phyloP scores from a whole-genome alignment of 2,113 vertebrate genomes.

The Perca fluviatilis region DNA sequence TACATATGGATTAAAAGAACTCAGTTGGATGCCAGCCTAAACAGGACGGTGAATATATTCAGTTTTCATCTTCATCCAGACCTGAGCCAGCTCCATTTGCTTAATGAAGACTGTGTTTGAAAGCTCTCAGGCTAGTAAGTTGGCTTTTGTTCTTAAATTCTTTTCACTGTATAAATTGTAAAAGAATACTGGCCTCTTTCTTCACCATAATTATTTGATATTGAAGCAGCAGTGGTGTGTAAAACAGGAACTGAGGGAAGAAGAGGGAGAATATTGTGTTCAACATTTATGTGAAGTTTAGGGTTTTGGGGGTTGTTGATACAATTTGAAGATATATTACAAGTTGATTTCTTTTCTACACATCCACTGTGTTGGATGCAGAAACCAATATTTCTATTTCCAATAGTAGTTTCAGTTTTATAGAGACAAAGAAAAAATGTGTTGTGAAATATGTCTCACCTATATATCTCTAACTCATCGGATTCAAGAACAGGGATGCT shows the following conservation, averaged over 20 bases:
- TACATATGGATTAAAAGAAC: conserved; percentile 7
- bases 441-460: background rate
- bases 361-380: background rate
- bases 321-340: background rate
- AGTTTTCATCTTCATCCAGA: conserved; percentile 22
- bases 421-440: background rate
- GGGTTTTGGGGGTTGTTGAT: background rate
- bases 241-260: background rate
- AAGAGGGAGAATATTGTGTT: background rate
- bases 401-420: background rate
- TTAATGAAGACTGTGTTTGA: conserved; percentile 16
- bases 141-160: conserved; percentile 1
- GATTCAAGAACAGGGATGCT: background rate
- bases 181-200: background rate
- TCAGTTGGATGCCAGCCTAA: background rate
- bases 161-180: background rate
- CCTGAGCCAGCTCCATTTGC: conserved; percentile 31
- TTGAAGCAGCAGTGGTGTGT: background rate
- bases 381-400: background rate
- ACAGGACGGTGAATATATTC: background rate
- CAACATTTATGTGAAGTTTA: background rate
- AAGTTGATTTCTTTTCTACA: background rate
- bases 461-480: background rate
- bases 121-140: conserved; percentile 3
- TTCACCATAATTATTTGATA: background rate